Conservation (phyloP, 2,113 vertebrate species). For the Anarrhichthys ocellatus region DNA sequence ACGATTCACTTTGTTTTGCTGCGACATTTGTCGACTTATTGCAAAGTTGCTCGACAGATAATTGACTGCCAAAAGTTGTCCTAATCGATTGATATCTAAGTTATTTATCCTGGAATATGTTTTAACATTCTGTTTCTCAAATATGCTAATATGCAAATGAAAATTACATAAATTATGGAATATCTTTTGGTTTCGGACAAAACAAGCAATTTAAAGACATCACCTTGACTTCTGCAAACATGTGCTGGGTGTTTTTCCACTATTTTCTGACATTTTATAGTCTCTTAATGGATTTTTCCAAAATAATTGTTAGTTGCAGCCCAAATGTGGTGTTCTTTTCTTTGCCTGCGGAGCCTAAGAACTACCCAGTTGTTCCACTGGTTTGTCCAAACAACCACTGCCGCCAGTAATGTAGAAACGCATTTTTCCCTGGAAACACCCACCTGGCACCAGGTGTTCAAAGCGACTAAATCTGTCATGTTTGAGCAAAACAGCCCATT, state of each 20-base stretch:
- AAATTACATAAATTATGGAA: not conserved
- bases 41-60: not conserved
- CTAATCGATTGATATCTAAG: not conserved
- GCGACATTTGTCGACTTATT: not conserved
- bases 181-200: not conserved
- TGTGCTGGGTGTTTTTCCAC: not conserved
- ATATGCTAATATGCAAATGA: not conserved
- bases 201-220: not conserved
- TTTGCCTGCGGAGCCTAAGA: slow-evolving; percentile 3
- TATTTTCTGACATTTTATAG: not conserved
- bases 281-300: not conserved
- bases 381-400: slow-evolving; percentile 44
- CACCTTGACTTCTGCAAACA: not conserved
- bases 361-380: slow-evolving; percentile 59
- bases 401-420: slow-evolving; percentile 44
- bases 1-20: not conserved
- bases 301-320: not conserved
- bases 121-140: not conserved
- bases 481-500: slow-evolving; percentile 38
- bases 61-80: not conserved
- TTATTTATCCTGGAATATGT: not conserved
- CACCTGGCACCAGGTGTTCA: slow-evolving; percentile 59
- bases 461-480: slow-evolving; percentile 70
- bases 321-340: slow-evolving; percentile 18
- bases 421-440: slow-evolving; percentile 50